Conservation (phyloP, 2,113 vertebrate genomes). For the Zosterops borbonicus region DNA sequence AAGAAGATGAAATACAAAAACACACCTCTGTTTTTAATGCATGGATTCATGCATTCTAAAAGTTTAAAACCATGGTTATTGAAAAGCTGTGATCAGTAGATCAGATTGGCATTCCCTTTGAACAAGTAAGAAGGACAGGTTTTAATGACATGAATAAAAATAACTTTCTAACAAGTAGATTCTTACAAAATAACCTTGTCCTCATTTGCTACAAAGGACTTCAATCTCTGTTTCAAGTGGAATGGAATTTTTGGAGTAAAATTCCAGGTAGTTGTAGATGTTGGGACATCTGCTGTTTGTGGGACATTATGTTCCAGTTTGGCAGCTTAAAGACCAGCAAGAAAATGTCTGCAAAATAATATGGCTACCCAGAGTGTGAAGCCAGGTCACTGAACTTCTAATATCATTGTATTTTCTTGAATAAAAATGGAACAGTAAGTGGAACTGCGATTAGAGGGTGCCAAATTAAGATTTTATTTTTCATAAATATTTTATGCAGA, state of each 20-base stretch:
- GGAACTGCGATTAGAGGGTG: neutral
- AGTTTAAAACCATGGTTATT: neutral
- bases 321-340: neutral
- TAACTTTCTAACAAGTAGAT: neutral
- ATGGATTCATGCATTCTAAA: neutral
- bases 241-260: neutral
- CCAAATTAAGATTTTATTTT: neutral
- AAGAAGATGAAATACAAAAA: neutral
- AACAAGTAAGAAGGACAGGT: neutral
- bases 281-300: neutral
- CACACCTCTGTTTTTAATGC: neutral
- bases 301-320: neutral
- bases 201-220: neutral
- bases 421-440: neutral
- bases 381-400: neutral
- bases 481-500: neutral
- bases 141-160: slow-evolving; percentile 8
- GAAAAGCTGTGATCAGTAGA: neutral
- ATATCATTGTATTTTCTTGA: neutral
- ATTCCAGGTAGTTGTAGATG: neutral
- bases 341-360: neutral
- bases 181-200: neutral
- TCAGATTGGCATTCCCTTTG: neutral
- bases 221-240: neutral
- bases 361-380: neutral